Evolutionary conservation across 2,888 invertebrate species (phyloP).

Genomic region (Xylophagus ater): DNA sequence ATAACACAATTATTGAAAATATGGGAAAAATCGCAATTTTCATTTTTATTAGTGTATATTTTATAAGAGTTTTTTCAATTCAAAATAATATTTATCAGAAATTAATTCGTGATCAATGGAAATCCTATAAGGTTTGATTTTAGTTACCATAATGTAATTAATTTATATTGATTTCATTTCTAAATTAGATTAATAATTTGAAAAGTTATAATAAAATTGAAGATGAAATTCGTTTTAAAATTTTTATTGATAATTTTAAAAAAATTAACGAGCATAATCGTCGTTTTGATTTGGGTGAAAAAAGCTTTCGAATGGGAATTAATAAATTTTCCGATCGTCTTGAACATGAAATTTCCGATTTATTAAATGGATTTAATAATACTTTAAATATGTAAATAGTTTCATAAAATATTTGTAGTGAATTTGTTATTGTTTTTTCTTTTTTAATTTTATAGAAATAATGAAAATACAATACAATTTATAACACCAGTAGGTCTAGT

Average conservation of each 20-base stretch:
- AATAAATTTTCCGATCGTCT: slow-evolving; percentile 2
- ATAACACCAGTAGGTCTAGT: slow-evolving; percentile 2
- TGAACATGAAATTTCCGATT: neutral
- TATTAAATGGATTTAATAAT: neutral
- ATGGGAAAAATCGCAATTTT: too few relatives aligned
- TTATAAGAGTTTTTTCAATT: too few relatives aligned
- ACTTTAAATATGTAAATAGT: neutral
- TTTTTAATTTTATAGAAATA: neutral
- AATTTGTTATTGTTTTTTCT: too few relatives aligned
- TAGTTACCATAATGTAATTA: too few relatives aligned
- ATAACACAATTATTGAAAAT: too few relatives aligned
- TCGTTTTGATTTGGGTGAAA: neutral
- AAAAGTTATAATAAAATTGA: neutral
- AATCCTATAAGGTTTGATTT: too few relatives aligned
- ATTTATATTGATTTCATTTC: too few relatives aligned
- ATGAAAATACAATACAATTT: neutral
- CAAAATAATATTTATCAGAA: too few relatives aligned
- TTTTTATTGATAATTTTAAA: neutral
- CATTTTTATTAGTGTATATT: too few relatives aligned
- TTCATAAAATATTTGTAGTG: too few relatives aligned
- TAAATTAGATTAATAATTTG: neutral
- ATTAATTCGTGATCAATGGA: too few relatives aligned
- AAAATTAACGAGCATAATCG: neutral
- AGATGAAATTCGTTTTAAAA: neutral
- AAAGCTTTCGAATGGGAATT: neutral